phyloP scores from a whole-genome alignment of 2,797 vertebrate species.

The Eptatretus atami region DNA sequence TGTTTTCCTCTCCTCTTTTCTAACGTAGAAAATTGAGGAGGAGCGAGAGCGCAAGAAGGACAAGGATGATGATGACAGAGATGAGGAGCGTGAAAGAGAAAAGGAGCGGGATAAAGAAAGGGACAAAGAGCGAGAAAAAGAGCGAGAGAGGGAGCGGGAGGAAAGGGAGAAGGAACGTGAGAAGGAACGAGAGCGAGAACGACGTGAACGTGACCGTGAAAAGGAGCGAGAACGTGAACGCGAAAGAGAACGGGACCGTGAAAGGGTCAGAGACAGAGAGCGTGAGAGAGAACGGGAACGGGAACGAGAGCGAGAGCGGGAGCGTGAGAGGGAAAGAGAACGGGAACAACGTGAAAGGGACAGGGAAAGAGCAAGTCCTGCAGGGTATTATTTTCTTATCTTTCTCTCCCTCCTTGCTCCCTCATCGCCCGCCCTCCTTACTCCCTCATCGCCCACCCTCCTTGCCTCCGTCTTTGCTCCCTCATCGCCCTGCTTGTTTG shows the following conservation, averaged over 20 bases:
- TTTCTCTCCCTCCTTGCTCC: no score
- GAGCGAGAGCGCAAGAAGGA: slow-evolving; percentile 14
- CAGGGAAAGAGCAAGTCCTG: not conserved
- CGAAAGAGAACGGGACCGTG: not conserved
- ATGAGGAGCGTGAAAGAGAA: slow-evolving; percentile 20
- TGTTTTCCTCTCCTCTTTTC: not conserved
- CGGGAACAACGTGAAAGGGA: slow-evolving; percentile 1
- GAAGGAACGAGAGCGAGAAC: not conserved
- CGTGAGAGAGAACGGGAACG: not conserved
- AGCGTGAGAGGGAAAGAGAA: slow-evolving; percentile 1
- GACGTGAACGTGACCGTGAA: not conserved
- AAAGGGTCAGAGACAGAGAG: not conserved
- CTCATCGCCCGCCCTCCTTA: no score
- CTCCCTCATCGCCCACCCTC: no score
- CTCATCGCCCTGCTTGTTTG: no score
- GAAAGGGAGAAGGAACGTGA: not conserved
- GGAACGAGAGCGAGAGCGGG: not conserved
- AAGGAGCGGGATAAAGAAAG: slow-evolving; percentile 32
- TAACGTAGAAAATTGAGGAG: slow-evolving; percentile 9
- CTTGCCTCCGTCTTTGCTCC: no score
- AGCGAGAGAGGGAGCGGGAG: slow-evolving; percentile 58
- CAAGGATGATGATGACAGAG: slow-evolving; percentile 7
- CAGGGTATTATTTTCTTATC: no score
- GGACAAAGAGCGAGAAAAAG: slow-evolving; percentile 49
- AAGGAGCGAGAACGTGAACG: not conserved